Evolutionary conservation across 2,888 invertebrate genomes (phyloP), one percentile per base, ranked within the genome.

Genomic region (Trimorus sp.): DNA sequence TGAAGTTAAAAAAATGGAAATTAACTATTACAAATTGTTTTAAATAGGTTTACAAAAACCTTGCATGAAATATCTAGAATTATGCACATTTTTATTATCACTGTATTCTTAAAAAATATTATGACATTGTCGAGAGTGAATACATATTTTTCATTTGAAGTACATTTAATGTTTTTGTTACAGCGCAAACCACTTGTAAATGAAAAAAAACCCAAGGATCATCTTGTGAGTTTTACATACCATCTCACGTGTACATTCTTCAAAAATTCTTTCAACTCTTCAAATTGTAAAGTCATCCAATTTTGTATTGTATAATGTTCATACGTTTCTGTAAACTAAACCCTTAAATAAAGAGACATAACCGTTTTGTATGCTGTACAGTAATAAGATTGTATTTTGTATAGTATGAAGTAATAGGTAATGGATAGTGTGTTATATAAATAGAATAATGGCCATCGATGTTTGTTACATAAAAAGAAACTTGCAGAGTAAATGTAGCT

Each of bases 141-240:
- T 62, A 53, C 62, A 65, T 40, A 7, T 49, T 81, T 68, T 53
- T 0, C 70, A 40, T 26, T 26, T 26, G 26, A 26, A 26, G 4
- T 26, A 26, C 1, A 26, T 26, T 1, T 3, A 26, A 26, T 26
- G 26, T 26, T 26, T 88, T 87, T 65, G 16, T 60, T 60, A 7
- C 83, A 89, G 89, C 60, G 86, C 88, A 76, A 88, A 89, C 51
- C 77, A 85, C 15, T 62, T 88, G 58, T 88, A 85, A 89, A 73
- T 60, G 36, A 36, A 42, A 26, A 42, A 6, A 49, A 38, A 1
- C 6, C 45, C 6, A 6, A 9, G 11, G 45, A 51, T 12, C 54
- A 54, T 54, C 26, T 26, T 26, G 26, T 26, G 26, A 26, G 26
- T 26, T 26, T 26, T 26, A 26, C 2, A 26, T 26, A 26, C 26